These are phyloP conservation scores for Paramormyrops hopkinsi DNA, from an alignment of 2,797 vertebrate genomes.

Conservation along the genomic window DNA sequence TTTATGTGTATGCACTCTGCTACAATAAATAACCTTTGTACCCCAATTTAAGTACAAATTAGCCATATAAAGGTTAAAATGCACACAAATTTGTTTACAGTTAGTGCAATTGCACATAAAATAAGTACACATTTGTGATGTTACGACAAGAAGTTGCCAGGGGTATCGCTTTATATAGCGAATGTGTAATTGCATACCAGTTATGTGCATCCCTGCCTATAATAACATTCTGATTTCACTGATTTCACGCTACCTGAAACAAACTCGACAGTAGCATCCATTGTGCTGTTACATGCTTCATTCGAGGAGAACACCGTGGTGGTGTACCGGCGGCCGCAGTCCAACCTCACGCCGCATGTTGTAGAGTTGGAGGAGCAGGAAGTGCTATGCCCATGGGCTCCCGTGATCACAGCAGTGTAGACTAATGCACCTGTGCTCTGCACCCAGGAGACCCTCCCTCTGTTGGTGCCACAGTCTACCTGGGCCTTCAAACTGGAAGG, in stretches of 20 bases:
- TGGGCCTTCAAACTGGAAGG: constrained; percentile 46
- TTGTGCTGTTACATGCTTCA: constrained; percentile 53
- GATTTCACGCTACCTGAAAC: constrained; percentile 57
- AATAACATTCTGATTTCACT: background rate
- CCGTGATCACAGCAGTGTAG: constrained; percentile 49
- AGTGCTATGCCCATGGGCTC: constrained; percentile 38
- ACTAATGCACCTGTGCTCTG: constrained; percentile 35
- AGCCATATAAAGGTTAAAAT: background rate
- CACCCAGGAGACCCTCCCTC: constrained; percentile 51
- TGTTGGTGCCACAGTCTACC: constrained; percentile 55
- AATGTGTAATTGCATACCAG: background rate
- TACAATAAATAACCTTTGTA: background rate
- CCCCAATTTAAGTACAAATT: background rate
- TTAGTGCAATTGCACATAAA: background rate
- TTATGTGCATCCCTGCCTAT: background rate
- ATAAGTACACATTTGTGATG: background rate
- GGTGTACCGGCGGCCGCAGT: constrained; percentile 53
- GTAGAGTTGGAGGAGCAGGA: constrained; percentile 53
- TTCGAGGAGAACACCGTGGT: constrained; percentile 48
- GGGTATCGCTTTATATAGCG: background rate
- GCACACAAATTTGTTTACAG: background rate
- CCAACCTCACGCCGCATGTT: constrained; percentile 50
- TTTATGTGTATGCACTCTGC: background rate
- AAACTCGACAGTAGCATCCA: constrained; percentile 39
- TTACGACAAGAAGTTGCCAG: background rate